Conservation (phyloP, 2,797 vertebrate genomes). For the Iguana delicatissima region DNA sequence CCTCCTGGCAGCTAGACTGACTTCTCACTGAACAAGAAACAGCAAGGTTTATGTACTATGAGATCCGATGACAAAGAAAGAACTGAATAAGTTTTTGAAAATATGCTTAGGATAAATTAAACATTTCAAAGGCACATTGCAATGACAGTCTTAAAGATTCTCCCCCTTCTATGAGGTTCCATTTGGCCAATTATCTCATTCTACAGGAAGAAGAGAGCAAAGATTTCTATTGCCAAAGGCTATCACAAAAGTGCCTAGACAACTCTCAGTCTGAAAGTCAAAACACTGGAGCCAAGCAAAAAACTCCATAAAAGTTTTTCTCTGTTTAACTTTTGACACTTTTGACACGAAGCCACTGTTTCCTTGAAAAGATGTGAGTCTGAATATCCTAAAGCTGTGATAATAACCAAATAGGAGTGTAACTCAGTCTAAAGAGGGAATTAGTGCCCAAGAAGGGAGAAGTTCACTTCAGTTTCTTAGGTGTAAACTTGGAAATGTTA, state of each 20-base stretch:
- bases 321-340: neutral
- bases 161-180: neutral
- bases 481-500: too few relatives aligned
- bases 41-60: conserved; percentile 19
- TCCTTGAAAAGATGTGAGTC: neutral
- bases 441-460: too few relatives aligned
- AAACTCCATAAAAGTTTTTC: neutral
- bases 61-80: conserved; percentile 9
- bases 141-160: neutral
- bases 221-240: conserved; percentile 1
- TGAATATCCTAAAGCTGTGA: neutral
- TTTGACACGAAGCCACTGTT: too few relatives aligned
- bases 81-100: neutral
- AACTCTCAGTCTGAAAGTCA: neutral
- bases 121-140: neutral
- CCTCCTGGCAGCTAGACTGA: neutral
- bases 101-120: conserved; percentile 3
- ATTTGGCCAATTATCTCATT: neutral
- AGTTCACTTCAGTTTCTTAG: too few relatives aligned
- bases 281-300: neutral
- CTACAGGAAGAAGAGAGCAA: neutral
- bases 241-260: neutral
- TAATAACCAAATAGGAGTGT: neutral
- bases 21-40: conserved; percentile 16
- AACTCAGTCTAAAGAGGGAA: neutral